These are phyloP conservation scores for Monodelphis domestica DNA, from an alignment of 2,797 vertebrate species.

Conservation along the genomic window DNA sequence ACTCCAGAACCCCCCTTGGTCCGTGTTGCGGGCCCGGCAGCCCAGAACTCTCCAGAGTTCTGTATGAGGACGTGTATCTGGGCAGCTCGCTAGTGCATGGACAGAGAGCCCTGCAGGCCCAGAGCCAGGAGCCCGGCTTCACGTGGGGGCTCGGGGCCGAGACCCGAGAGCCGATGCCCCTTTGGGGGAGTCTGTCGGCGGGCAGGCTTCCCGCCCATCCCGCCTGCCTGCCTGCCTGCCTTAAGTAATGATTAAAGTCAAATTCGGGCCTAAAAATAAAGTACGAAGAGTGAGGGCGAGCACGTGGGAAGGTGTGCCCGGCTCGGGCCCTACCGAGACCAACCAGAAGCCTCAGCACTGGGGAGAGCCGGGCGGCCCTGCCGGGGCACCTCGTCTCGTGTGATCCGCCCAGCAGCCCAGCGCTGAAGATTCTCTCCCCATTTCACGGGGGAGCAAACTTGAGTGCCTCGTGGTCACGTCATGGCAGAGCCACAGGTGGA, in stretches of 20 bases:
- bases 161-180: too few relatives aligned
- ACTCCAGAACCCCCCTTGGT: background rate
- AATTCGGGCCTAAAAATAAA: conserved; percentile 74
- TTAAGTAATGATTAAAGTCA: conserved; percentile 72
- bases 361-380: background rate
- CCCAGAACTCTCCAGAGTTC: too few relatives aligned
- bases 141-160: too few relatives aligned
- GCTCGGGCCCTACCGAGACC: conserved; percentile 17
- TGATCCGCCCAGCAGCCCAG: background rate
- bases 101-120: too few relatives aligned
- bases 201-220: background rate
- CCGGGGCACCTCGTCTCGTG: background rate
- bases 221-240: conserved; percentile 50
- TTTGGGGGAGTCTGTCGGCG: background rate
- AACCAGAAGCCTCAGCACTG: background rate
- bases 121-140: too few relatives aligned
- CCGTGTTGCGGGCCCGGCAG: background rate
- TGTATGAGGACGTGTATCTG: too few relatives aligned
- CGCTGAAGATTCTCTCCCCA: background rate
- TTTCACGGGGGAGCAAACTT: background rate
- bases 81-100: too few relatives aligned
- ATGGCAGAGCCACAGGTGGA: background rate
- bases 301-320: conserved; percentile 55
- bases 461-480: background rate
- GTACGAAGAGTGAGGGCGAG: conserved; percentile 58